phyloP scores from a whole-genome alignment of 2,888 invertebrate genomes.

The Scaptodrosophila latifasciaeformis region DNA sequence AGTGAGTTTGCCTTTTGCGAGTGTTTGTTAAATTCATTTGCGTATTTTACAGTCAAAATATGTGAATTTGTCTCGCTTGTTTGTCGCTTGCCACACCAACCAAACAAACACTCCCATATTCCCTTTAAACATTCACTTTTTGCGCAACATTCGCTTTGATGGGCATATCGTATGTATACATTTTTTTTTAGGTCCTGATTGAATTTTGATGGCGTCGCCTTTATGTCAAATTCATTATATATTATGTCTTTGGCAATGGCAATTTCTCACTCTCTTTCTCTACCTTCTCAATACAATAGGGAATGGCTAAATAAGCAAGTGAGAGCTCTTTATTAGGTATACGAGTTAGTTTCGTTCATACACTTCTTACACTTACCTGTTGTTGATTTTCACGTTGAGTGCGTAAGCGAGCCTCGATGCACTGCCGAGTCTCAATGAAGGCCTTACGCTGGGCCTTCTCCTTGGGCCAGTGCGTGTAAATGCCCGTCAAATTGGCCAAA shows the following conservation, averaged over 20 bases:
- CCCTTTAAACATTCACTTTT: no score
- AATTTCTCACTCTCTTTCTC: no score
- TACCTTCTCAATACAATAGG: no score
- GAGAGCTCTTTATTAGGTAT: no score
- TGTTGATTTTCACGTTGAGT: conserved; percentile 96
- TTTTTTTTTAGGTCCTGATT: conserved; percentile 15
- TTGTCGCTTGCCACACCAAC: no score
- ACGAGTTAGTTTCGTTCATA: no score
- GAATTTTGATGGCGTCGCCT: conserved; percentile 15
- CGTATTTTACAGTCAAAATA: conserved; percentile 15
- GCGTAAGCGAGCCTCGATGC: conserved; percentile 91
- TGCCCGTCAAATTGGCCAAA: conserved; percentile 88
- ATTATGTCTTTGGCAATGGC: no score
- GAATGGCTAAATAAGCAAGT: no score
- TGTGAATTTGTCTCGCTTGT: not conserved
- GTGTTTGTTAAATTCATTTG: conserved; percentile 13
- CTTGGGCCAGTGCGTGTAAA: conserved; percentile 92
- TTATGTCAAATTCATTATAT: conserved; percentile 7
- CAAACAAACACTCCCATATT: no score
- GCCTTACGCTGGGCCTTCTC: conserved; percentile 93
- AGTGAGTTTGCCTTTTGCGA: not conserved
- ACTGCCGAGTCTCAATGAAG: conserved; percentile 94
- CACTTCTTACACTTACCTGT: conserved; percentile 80
- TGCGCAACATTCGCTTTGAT: conserved; percentile 16
- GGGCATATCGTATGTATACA: no score